Evolutionary conservation across 2,888 invertebrate species (phyloP).

Genomic region (Himalopsyche japonica): DNA sequence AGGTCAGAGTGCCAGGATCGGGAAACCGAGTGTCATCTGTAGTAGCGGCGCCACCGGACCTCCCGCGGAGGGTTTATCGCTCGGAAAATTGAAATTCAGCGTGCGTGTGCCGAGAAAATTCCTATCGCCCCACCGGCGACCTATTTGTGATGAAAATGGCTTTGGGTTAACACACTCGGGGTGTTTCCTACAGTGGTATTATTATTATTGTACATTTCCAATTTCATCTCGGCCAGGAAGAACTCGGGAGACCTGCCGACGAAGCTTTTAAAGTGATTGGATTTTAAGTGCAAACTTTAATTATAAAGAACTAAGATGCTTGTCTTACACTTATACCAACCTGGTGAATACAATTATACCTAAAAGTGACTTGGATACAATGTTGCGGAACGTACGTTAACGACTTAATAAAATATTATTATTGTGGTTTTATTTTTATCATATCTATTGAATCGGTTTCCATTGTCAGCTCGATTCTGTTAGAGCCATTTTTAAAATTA

Average conservation of each 20-base stretch:
- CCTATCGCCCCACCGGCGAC: slow-evolving; percentile 7
- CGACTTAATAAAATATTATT: too few species aligned
- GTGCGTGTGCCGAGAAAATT: slow-evolving; percentile 21
- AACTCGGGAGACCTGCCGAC: background rate
- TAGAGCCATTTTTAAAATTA: too few species aligned
- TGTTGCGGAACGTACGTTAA: too few species aligned
- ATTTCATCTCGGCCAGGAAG: background rate
- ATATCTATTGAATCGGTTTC: too few species aligned
- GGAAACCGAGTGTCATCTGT: background rate
- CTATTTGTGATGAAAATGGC: slow-evolving; percentile 15
- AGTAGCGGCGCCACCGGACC: background rate
- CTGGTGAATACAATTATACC: too few species aligned
- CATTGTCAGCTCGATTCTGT: too few species aligned
- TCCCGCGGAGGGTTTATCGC: slow-evolving; percentile 17
- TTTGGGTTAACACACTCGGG: slow-evolving; percentile 5
- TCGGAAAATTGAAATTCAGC: slow-evolving; percentile 31
- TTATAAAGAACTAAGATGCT: background rate
- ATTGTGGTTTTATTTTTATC: too few species aligned
- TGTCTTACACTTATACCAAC: too few species aligned
- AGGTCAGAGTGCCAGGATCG: background rate
- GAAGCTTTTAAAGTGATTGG: background rate
- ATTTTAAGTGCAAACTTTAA: background rate
- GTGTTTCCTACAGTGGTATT: background rate
- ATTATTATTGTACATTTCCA: background rate
- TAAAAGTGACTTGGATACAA: too few species aligned